Evolutionary conservation across 2,113 vertebrate genomes (phyloP), one percentile per base, ranked within the genome.

Genomic region (Colistium nudipinnis): DNA sequence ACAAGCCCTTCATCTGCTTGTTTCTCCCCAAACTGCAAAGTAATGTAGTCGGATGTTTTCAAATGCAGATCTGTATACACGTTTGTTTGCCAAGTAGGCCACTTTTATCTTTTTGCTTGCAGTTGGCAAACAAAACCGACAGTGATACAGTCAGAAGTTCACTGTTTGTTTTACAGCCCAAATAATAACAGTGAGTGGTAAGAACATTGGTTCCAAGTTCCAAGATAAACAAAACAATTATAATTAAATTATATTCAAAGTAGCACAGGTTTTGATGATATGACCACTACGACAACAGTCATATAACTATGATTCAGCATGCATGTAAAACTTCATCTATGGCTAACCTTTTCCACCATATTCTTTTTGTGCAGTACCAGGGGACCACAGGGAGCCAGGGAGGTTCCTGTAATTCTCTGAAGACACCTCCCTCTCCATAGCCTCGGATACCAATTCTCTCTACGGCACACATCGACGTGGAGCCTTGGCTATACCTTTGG

Each of bases 321-420:
- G 3, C 3, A 36, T 39, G 1, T 24, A 25, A 14, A 44, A 2
- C 11, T 62, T 76, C n/a, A 43, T 4, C 19, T 24, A 11, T 35
- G n/a, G 8, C 69, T 31, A 33, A 30, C 22, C 53, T 13, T 66
- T 28, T 81, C 6, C 67, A 14, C 38, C 80, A 62, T 44, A 14
- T 43, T 71, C 25, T 65, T 30, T 6, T 36, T 77, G 68, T 74
- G 2, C 76, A 90, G 88, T 93, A 93, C 82, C 92, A 90, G 84
- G 76, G 87, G 69, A 86, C 87, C 52, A 52, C 89, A 72, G 85
- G 91, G 82, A 94, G 91, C 71, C 87, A 93, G 62, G 92, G 89
- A 56, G 92, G 91, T 48, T 93, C 91, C 76, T 94, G 93, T 72
- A 90, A 91, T 62, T 93, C 91, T 88, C 88, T 92, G 57, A 94